Evolutionary conservation across 2,113 vertebrate species (phyloP), one percentile per base, ranked within the genome.

Genomic region (Seriola dumerili): DNA sequence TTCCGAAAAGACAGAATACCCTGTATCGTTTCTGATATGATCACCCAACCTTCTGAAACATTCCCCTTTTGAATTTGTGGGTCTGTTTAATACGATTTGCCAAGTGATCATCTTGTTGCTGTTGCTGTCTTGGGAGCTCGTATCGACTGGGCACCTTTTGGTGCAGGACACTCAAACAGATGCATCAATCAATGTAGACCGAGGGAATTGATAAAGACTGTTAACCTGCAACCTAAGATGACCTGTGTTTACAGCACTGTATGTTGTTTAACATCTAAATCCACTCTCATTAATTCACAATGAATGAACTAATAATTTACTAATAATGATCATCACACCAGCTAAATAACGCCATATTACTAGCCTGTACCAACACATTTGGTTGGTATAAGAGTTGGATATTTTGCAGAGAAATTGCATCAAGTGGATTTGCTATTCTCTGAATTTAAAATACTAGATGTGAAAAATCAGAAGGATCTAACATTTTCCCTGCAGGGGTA

Each of bases 391-490:
- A 67, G 13, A 19, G 46, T 62, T 63, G 3, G 11, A 61, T 50
- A 38, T 32, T 29, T 32, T 16, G 11, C 13, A 32, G 25, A 32
- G 23, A 25, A 57, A 13, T 25, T 12, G 13, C 55, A 25, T 58
- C 11, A 12, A 2, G 11, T 25, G 11, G 55, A 57, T 12, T 16
- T 14, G 34, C 25, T 8, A 9, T 68, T 34, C 44, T 40, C 34
- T 16, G 5, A 55, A 54, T 42, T 23, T 38, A 16, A 46, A 83
- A 48, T 40, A 5, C 7, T 62, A 32, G 54, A 44, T 42, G 57
- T 68, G 42, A 29, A 46, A 70, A 59, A 38, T 14, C 12, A 55
- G 36, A 63, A 76, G 8, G 7, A 11, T 80, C n/a, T 62, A 68
- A 48, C 40, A 38, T 62, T 73, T 16, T 7, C n/a, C 40, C 48